Evolutionary conservation across 1,140 invertebrate species (phyloP), one percentile per base, ranked within the genome.

Genomic region (Zophobas atratus): DNA sequence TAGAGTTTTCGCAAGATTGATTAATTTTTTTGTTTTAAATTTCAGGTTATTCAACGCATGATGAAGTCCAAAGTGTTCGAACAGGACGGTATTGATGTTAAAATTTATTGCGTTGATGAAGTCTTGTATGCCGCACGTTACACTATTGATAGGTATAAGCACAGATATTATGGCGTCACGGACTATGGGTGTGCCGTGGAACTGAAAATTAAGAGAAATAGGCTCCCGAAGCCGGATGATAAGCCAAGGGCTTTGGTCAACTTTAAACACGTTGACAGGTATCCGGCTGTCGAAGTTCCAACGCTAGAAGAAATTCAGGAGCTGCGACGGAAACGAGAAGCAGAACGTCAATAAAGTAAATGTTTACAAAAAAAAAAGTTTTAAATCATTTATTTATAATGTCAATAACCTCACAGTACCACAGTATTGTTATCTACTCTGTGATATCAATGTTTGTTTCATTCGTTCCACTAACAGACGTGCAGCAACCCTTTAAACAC

Each of bases 41-140:
- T 20, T 20, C 67, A 88, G 86, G 84, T 87, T 41, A 81, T 91
- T 2, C 75, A 88, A 70, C 85, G 89, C 81, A 89, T 90, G 87
- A 56, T 91, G 2, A n/a, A 79, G 3, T 88, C 88, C 41, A 86
- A 86, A 0, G 86, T 86, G 0, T 79, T 91, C 0, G 83, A 86
- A 33, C 90, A 90, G 83, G 85, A 89, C 32, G 85, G 87, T 2
- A 85, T 91, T 41, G 90, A 92, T 80, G 87, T 91, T 0, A 87
- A 87, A 82, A 79, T 90, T 2, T 91, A 90, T 77, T 84, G 84
- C 74, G 87, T 90, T 0, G 88, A 90, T 84, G 86, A 85, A 0
- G 80, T 85, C 20, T 83, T 88, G n/a, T 79, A 88, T 41, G 85
- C 88, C 1, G 90, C 90, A 1, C 88, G 87, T 80, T 89, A 90